Evolutionary conservation across 1,140 invertebrate species (phyloP).

Genomic region (Trinorchestia longiramus): DNA sequence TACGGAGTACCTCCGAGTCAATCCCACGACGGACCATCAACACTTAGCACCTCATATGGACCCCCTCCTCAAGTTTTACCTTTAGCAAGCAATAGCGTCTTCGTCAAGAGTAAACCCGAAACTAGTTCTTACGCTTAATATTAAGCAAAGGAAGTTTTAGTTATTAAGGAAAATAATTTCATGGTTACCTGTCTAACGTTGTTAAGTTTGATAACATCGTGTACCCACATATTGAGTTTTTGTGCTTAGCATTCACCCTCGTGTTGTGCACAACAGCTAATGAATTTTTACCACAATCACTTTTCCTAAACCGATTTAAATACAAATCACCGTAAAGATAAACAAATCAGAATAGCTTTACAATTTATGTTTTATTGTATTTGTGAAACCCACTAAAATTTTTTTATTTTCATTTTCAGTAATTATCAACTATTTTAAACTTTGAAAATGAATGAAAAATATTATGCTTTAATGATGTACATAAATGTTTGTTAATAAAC

Average conservation of each 20-base stretch:
- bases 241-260: not conserved
- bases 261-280: not conserved
- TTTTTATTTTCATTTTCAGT: not conserved
- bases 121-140: not conserved
- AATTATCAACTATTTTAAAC: not conserved
- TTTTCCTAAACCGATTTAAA: not conserved
- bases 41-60: slow-evolving; percentile 10
- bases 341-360: not conserved
- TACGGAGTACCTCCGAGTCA: not conserved
- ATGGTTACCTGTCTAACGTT: not conserved
- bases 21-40: not conserved
- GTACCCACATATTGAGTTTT: not conserved
- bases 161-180: not conserved
- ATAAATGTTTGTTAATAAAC: not conserved
- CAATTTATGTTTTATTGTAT: not conserved
- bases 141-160: not conserved
- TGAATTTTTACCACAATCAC: not conserved
- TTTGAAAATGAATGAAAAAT: not conserved
- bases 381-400: not conserved
- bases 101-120: not conserved
- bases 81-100: not conserved
- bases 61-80: not conserved
- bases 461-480: not conserved
- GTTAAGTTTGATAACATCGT: not conserved
- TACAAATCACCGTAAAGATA: not conserved